A percentile compares a stretch with the other conserved stretches of the same genome.
Evolutionary conservation across 2,888 invertebrate genomes (phyloP).

Genomic region (Drosophila siamana): DNA sequence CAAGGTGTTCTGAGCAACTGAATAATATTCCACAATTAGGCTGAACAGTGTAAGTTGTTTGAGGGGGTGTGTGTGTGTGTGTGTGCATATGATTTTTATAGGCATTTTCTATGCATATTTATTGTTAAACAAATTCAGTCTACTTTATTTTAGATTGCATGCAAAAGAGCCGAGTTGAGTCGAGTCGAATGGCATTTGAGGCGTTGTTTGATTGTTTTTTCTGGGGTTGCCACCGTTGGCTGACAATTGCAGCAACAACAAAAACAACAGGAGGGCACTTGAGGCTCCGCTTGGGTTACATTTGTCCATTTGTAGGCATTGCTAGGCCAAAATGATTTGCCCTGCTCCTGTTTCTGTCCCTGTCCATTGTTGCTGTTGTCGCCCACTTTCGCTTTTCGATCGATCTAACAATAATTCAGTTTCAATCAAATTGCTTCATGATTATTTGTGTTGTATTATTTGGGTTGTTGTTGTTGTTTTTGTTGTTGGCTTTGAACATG

Average conservation of each 20-base stretch:
- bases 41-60: slow-evolving; percentile 39
- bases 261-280: slow-evolving; percentile 57
- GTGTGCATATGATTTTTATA: slow-evolving; percentile 12
- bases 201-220: slow-evolving; percentile 71
- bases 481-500: slow-evolving; percentile 14
- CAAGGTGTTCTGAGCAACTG: background rate
- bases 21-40: background rate
- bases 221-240: slow-evolving; percentile 41
- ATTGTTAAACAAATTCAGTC: slow-evolving; percentile 74
- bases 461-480: slow-evolving; percentile 28
- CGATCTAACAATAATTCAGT: slow-evolving; percentile 83
- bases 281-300: slow-evolving; percentile 46
- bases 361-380: slow-evolving; percentile 30
- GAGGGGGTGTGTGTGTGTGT: background rate
- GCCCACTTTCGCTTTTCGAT: slow-evolving; percentile 75
- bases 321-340: slow-evolving; percentile 50
- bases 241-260: slow-evolving; percentile 23
- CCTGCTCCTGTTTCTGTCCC: slow-evolving; percentile 22
- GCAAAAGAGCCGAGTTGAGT: slow-evolving; percentile 36
- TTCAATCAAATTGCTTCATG: slow-evolving; percentile 69
- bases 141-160: slow-evolving; percentile 60
- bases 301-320: slow-evolving; percentile 64
- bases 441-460: slow-evolving; percentile 49
- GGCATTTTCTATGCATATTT: slow-evolving; percentile 49
- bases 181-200: slow-evolving; percentile 46